A percentile compares a stretch with the other conserved stretches of the same genome.
phyloP scores from a whole-genome alignment of 2,113 vertebrate genomes.

The Camelus dromedarius region DNA sequence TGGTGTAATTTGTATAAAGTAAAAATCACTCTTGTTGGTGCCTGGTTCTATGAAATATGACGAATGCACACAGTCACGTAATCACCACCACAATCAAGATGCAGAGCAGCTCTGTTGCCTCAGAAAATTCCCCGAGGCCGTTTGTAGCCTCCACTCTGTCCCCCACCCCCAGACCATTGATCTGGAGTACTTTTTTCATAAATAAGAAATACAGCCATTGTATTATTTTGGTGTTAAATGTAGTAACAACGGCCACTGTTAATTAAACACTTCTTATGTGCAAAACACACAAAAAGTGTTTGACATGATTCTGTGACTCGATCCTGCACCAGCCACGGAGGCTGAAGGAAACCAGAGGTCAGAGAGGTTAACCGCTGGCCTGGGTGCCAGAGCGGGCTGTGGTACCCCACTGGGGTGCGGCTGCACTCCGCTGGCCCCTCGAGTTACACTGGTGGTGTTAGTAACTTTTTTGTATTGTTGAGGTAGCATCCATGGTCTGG shows the following conservation, averaged over 20 bases:
- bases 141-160: background rate
- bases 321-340: background rate
- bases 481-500: background rate
- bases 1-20: background rate
- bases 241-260: background rate
- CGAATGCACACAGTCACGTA: background rate
- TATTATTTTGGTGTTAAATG: background rate
- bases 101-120: background rate
- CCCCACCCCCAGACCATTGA: background rate
- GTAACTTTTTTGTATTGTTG: background rate
- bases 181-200: background rate
- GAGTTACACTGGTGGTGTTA: background rate
- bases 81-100: background rate
- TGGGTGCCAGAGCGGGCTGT: background rate
- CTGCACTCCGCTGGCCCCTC: background rate
- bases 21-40: background rate
- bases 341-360: background rate
- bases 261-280: background rate
- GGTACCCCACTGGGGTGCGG: background rate
- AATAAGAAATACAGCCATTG: background rate
- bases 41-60: background rate
- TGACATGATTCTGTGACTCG: background rate
- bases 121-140: background rate
- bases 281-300: background rate
- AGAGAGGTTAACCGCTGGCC: background rate